Percentiles rank a stretch among this genome's conserved stretches.
These are phyloP conservation scores for Heliconius melpomene DNA, from an alignment of 1,140 invertebrate genomes.

Conservation along the genomic window DNA sequence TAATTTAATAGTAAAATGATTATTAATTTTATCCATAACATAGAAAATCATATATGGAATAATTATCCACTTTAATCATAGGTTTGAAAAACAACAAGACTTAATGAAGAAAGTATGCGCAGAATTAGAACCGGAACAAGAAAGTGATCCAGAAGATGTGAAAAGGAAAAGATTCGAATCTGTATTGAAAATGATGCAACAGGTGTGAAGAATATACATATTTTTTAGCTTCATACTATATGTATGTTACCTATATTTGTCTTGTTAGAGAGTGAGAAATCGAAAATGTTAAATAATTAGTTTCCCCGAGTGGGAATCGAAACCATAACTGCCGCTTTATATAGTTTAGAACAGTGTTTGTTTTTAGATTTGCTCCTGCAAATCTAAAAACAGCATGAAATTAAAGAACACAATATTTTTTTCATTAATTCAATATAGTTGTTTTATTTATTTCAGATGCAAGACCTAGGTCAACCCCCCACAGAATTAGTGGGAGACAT, in stretches of 20 bases:
- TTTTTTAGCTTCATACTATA: background rate
- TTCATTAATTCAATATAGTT: background rate
- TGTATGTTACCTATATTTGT: background rate
- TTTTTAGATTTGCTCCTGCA: too few species aligned
- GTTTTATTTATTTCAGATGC: slow-evolving; percentile 82
- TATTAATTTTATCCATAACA: background rate
- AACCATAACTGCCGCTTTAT: too few species aligned
- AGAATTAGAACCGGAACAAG: slow-evolving; percentile 89
- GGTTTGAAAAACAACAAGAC: slow-evolving; percentile 88
- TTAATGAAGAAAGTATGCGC: slow-evolving; percentile 88
- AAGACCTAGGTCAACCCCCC: slow-evolving; percentile 92
- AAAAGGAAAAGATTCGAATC: slow-evolving; percentile 90
- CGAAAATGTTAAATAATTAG: too few species aligned
- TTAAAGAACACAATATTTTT: background rate
- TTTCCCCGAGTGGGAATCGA: too few species aligned
- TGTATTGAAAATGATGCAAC: slow-evolving; percentile 91
- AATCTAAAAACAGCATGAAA: too few species aligned
- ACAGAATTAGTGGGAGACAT: slow-evolving; percentile 90
- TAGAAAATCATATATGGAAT: too few species aligned
- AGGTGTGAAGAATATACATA: slow-evolving; percentile 75
- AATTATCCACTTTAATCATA: slow-evolving; percentile 41
- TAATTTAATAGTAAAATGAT: background rate
- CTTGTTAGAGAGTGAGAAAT: too few species aligned
- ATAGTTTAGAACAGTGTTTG: too few species aligned
- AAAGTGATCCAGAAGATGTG: slow-evolving; percentile 85